Percentiles rank a stretch among this genome's conserved stretches.
phyloP scores from a whole-genome alignment of 2,797 vertebrate genomes.

The Parauchenoglanis ngamensis region DNA sequence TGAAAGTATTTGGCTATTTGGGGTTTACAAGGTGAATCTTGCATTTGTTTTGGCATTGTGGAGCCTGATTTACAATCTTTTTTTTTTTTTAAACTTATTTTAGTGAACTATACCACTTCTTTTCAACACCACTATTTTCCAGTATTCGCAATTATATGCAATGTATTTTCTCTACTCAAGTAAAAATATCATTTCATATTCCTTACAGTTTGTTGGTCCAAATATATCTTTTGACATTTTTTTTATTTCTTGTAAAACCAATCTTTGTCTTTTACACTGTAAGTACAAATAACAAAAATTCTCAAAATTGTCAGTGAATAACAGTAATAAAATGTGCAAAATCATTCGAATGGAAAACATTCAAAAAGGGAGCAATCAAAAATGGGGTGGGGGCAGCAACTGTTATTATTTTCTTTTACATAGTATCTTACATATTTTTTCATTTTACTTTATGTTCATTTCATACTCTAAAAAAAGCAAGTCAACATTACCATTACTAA shows the following conservation, averaged over 20 bases:
- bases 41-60: conserved; percentile 1
- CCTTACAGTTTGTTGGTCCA: not conserved
- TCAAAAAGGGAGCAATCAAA: not conserved
- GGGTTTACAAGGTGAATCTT: conserved; percentile 17
- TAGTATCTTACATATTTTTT: not conserved
- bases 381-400: not conserved
- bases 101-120: conserved; percentile 4
- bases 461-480: not conserved
- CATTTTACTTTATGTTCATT: not conserved
- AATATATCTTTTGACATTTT: not conserved
- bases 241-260: not conserved
- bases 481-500: not conserved
- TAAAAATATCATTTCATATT: conserved; percentile 44
- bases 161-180: conserved; percentile 65
- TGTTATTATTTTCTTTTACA: not conserved
- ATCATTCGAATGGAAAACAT: not conserved
- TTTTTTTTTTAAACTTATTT: conserved; percentile 1
- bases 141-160: conserved; percentile 34
- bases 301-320: not conserved
- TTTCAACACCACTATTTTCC: conserved; percentile 18
- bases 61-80: not conserved
- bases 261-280: not conserved
- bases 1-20: conserved; percentile 28
- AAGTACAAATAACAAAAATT: not conserved
- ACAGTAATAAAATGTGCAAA: not conserved